Evolutionary conservation across 2,888 invertebrate species (phyloP).

Genomic region (Melieria crassipennis): DNA sequence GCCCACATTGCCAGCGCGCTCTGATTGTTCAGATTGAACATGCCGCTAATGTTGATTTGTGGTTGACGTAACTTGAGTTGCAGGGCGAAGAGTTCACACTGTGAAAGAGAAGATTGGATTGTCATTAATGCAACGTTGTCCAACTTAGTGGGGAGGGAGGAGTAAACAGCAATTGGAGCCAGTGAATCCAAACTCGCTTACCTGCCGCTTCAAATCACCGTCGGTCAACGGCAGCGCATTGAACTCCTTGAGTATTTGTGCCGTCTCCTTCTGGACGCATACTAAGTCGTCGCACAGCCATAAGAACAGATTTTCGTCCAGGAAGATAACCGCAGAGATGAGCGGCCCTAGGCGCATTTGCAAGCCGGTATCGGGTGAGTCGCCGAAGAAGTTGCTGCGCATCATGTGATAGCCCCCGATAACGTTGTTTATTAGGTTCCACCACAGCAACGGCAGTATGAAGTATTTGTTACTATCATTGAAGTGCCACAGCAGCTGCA

Average conservation of each 20-base stretch:
- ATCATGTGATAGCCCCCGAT: too few relatives aligned
- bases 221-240: slow-evolving; percentile 1
- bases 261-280: neutral
- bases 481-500: too few relatives aligned
- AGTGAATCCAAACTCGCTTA: neutral
- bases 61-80: slow-evolving; percentile 18
- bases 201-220: slow-evolving; percentile 8
- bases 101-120: neutral
- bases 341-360: too few relatives aligned
- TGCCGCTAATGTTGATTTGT: slow-evolving; percentile 19
- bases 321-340: neutral
- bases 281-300: slow-evolving; percentile 18
- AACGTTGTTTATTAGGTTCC: too few relatives aligned
- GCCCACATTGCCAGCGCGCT: slow-evolving; percentile 11
- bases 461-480: too few relatives aligned
- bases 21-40: slow-evolving; percentile 14
- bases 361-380: too few relatives aligned
- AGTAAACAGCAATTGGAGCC: too few relatives aligned
- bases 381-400: too few relatives aligned
- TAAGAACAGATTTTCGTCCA: slow-evolving; percentile 20
- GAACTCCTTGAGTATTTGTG: slow-evolving; percentile 3
- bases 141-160: too few relatives aligned
- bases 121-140: too few relatives aligned
- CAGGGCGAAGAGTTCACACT: slow-evolving; percentile 24
- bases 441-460: too few relatives aligned